Base-by-base conservation (phyloP, 2,113 vertebrate genomes). In the Martes martes region DNA sequence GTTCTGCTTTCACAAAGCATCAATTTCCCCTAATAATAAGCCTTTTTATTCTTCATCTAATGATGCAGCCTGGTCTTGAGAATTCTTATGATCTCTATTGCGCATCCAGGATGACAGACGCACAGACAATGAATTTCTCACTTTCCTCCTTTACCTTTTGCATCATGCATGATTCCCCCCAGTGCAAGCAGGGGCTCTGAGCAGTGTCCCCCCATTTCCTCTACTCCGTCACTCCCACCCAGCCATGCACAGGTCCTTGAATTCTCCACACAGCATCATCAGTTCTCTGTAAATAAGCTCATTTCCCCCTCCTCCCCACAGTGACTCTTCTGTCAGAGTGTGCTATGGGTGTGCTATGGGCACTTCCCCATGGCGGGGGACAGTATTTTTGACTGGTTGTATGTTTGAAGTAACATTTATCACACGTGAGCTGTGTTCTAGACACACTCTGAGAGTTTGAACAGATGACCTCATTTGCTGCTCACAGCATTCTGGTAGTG, bases 31-130 rank as follows among this genome's bases (percentile, higher is more conserved):
- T 55, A 74, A 82, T 86, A 94, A 96, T 79, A 91, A 78, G 81
- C 36, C 50, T 92, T 96, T 92, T 95, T 61, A 59, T 95, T 79
- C 81, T 78, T 90, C 65, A 47, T 82, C 55, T 39, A 89, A 85
- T 55, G 95, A 93, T 6, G 55, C 52, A 94, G 92, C 23, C 80
- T 65, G 33, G 88, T 45, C 83, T 96, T 47, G 92, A 96, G 96
- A 55, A 79, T 85, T 96, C 92, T 92, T n/a, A 63, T 78, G 82
- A 87, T 87, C 73, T 93, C 65, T 94, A 0, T 59, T 94, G 96
- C 88, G 96, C 97, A 93, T 87, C 71, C 47, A 47, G 2, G 61
- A 65, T 97, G 97, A 98, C 80, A 97, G 93, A 50, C 65, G 11
- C 91, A 61, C 0, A 11, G 79, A 89, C 63, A 74, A 69, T 33